phyloP scores from a whole-genome alignment of 2,797 vertebrate species.

The Muscicapa striata region DNA sequence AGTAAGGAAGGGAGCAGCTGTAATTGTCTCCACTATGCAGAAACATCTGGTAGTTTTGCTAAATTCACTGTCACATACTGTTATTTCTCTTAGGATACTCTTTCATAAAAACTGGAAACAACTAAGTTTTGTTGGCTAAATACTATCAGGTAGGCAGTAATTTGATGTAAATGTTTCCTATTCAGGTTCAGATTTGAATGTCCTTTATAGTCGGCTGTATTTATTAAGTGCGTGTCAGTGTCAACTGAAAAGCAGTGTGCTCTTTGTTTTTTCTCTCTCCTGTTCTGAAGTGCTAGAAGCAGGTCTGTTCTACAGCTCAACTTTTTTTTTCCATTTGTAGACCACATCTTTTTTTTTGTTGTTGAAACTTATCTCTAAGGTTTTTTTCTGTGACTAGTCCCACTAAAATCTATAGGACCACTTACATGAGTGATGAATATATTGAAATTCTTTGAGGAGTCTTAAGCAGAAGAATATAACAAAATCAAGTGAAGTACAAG shows the following conservation, averaged over 20 bases:
- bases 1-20: background rate
- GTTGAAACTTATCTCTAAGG: accelerated
- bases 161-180: background rate
- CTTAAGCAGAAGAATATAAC: background rate
- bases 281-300: background rate
- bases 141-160: background rate
- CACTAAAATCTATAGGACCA: background rate
- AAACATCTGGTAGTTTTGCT: background rate
- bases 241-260: background rate
- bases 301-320: background rate
- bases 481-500: background rate
- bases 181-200: background rate
- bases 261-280: background rate
- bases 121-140: background rate
- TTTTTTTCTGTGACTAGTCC: background rate
- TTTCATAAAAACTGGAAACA: background rate
- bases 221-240: background rate
- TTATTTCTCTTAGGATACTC: background rate
- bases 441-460: background rate
- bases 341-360: background rate
- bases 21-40: background rate
- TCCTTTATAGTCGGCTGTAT: background rate
- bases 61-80: background rate
- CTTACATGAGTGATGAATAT: background rate
- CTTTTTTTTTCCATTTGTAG: background rate